These are phyloP conservation scores for Halcyon chelicuti DNA, from an alignment of 2,797 vertebrate species.

Conservation along the genomic window DNA sequence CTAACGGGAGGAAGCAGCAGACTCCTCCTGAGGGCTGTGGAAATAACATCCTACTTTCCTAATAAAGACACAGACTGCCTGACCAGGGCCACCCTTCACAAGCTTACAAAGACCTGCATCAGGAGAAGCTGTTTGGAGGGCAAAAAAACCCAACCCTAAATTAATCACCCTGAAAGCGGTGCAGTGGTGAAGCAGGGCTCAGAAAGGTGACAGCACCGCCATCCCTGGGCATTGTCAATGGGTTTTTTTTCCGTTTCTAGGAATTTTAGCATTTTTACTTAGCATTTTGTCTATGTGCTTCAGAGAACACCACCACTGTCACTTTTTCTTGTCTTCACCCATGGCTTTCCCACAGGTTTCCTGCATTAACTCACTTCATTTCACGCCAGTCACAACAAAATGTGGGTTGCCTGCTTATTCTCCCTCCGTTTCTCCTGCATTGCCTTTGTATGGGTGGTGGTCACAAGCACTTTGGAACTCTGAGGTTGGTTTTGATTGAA, in stretches of 20 bases:
- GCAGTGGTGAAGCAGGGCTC: not conserved
- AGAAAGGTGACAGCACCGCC: not conserved
- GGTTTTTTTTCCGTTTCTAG: not conserved
- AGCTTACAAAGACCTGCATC: not conserved
- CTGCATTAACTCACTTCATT: not conserved
- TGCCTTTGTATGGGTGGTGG: not conserved
- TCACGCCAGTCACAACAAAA: not conserved
- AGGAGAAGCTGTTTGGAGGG: not conserved
- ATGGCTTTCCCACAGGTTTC: not conserved
- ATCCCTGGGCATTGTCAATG: not conserved
- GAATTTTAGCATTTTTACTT: not conserved
- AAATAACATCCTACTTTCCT: constrained; percentile 3
- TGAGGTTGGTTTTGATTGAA: not conserved
- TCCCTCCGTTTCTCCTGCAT: not conserved
- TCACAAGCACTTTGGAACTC: not conserved
- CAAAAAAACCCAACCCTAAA: not conserved
- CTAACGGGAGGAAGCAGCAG: not conserved
- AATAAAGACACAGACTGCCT: not conserved
- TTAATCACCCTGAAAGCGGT: not conserved
- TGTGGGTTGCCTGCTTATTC: not conserved
- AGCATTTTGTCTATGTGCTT: not conserved
- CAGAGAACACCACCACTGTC: not conserved
- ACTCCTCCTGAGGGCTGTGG: not conserved
- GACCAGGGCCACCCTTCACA: not conserved
- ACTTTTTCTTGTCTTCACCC: not conserved